phyloP scores from a whole-genome alignment of 2,888 invertebrate species.

The Caenorhabditis uteleia region DNA sequence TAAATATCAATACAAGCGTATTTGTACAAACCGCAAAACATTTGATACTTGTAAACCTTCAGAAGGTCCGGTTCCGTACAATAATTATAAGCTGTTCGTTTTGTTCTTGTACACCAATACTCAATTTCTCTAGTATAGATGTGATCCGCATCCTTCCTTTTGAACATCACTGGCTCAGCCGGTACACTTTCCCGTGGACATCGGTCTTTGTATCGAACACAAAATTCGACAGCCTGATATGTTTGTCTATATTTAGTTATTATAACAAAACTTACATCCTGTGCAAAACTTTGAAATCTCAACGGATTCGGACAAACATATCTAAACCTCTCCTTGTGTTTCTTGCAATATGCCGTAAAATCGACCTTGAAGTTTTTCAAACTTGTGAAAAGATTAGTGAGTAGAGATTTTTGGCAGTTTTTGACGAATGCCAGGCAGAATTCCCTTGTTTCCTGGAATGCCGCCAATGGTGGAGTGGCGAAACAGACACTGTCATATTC shows the following conservation, averaged over 20 bases:
- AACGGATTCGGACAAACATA: conserved; percentile 52
- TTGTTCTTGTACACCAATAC: conserved; percentile 36
- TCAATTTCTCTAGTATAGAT: conserved; percentile 50
- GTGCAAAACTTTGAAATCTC: conserved; percentile 43
- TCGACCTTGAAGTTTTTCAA: conserved; percentile 43
- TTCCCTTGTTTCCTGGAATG: conserved; percentile 45
- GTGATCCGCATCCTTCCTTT: conserved; percentile 41
- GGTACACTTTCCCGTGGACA: conserved; percentile 41
- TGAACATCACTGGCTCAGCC: conserved; percentile 39
- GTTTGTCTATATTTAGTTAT: neutral
- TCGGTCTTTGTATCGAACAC: conserved; percentile 45
- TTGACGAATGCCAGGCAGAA: conserved; percentile 52
- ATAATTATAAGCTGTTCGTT: conserved; percentile 42
- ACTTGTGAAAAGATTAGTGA: conserved; percentile 48
- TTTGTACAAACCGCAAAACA: conserved; percentile 47
- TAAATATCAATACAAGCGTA: conserved; percentile 45
- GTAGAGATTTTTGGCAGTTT: conserved; percentile 35
- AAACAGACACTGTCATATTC: conserved; percentile 53
- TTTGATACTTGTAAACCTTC: conserved; percentile 37
- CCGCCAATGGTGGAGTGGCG: conserved; percentile 40
- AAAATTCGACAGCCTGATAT: conserved; percentile 47
- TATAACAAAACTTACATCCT: conserved; percentile 30
- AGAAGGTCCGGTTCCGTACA: conserved; percentile 50
- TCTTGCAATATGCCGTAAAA: conserved; percentile 44
- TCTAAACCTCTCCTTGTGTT: conserved; percentile 40